Conservation (phyloP, 2,888 invertebrate species). For the Cheilosia scutellata region DNA sequence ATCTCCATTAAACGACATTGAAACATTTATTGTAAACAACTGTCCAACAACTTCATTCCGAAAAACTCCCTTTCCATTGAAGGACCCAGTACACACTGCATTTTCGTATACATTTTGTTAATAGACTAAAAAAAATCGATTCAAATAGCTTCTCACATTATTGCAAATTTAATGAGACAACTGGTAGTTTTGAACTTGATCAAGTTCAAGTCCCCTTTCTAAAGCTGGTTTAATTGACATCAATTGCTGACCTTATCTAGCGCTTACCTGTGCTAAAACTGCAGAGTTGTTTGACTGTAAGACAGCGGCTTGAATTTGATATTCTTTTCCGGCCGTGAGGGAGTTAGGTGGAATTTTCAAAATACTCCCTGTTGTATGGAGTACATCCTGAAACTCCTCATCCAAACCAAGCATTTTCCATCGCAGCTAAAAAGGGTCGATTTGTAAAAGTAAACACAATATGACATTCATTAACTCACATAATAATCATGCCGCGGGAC, state of each 20-base stretch:
- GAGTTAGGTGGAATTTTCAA: conserved; percentile 76
- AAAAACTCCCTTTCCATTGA: conserved; percentile 36
- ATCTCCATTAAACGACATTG: too few species aligned
- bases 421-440: conserved; percentile 31
- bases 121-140: conserved; percentile 47
- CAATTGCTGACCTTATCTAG: neutral
- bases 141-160: conserved; percentile 5
- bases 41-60: neutral
- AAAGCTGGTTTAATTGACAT: neutral
- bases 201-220: neutral
- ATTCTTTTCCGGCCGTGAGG: conserved; percentile 76
- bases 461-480: conserved; percentile 37
- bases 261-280: conserved; percentile 59
- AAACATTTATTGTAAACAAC: too few species aligned
- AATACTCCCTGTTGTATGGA: conserved; percentile 68
- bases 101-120: neutral
- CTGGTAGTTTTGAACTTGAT: conserved; percentile 26
- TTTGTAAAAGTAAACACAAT: neutral
- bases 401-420: conserved; percentile 77
- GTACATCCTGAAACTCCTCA: conserved; percentile 74
- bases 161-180: conserved; percentile 25
- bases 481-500: conserved; percentile 76
- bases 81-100: conserved; percentile 7
- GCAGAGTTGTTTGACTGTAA: conserved; percentile 57
- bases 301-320: conserved; percentile 76